phyloP scores from a whole-genome alignment of 2,888 invertebrate genomes.

The Oscheius myriophilus region DNA sequence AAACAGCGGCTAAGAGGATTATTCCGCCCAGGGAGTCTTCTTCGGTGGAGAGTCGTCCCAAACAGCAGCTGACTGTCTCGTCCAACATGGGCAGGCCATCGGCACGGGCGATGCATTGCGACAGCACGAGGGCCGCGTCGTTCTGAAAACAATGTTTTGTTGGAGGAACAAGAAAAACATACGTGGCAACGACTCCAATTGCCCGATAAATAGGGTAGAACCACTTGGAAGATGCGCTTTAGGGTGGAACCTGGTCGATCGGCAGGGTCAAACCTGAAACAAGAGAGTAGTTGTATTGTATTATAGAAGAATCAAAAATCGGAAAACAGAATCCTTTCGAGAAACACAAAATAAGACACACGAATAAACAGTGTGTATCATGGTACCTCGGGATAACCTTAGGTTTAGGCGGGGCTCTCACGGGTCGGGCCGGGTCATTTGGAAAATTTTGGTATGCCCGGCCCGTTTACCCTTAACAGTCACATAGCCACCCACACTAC shows the following conservation, averaged over 20 bases:
- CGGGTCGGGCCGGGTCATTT: too few relatives aligned
- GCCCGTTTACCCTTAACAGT: too few relatives aligned
- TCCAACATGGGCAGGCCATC: slow-evolving; percentile 48
- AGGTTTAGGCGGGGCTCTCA: too few relatives aligned
- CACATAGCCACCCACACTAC: too few relatives aligned
- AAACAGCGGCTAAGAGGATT: slow-evolving; percentile 40
- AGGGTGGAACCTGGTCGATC: slow-evolving; percentile 46
- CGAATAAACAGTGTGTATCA: too few relatives aligned
- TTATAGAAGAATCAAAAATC: too few relatives aligned
- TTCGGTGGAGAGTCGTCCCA: slow-evolving; percentile 8
- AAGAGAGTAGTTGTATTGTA: too few relatives aligned
- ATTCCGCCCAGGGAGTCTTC: slow-evolving; percentile 24
- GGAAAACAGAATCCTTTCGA: too few relatives aligned
- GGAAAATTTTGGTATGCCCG: too few relatives aligned
- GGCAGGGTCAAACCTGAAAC: slow-evolving; percentile 39
- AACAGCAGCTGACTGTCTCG: slow-evolving; percentile 21
- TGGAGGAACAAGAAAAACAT: neutral
- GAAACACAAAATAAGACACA: too few relatives aligned
- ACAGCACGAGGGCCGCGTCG: slow-evolving; percentile 52
- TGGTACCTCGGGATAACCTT: too few relatives aligned
- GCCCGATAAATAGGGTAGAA: slow-evolving; percentile 43
- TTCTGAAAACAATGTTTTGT: slow-evolving; percentile 9
- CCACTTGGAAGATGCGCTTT: slow-evolving; percentile 46
- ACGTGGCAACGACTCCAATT: slow-evolving; percentile 47
- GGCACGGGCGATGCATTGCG: slow-evolving; percentile 51